phyloP scores from a whole-genome alignment of 2,113 vertebrate genomes.

The Panurus biarmicus region DNA sequence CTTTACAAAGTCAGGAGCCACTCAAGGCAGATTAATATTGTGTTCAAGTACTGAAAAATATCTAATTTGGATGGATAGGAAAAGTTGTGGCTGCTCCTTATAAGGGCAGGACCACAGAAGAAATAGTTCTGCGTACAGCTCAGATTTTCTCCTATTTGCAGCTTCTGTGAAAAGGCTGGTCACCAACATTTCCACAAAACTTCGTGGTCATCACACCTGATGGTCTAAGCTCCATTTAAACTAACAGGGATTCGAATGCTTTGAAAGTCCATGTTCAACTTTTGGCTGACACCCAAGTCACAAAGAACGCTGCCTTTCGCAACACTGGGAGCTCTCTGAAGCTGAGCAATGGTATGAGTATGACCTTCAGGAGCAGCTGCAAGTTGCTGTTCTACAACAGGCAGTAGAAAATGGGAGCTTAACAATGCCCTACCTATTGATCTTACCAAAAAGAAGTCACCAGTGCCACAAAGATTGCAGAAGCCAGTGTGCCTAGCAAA shows the following conservation, averaged over 20 bases:
- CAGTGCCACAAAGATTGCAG: neutral
- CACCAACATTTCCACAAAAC: neutral
- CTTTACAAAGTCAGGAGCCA: neutral
- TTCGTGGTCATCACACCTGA: neutral
- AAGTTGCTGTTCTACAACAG: neutral
- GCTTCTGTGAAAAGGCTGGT: neutral
- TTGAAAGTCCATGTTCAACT: neutral
- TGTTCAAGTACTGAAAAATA: neutral
- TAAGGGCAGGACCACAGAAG: neutral
- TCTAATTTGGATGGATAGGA: neutral
- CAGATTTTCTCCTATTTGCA: neutral
- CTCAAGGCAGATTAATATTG: neutral
- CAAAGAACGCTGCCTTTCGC: neutral
- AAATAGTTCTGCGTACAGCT: neutral
- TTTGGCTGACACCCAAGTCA: neutral
- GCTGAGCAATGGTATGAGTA: neutral
- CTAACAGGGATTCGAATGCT: fast-evolving
- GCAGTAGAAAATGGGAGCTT: neutral
- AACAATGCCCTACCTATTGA: neutral
- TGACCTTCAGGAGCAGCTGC: neutral
- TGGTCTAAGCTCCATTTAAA: neutral
- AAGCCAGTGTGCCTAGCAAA: neutral
- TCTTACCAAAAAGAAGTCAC: neutral
- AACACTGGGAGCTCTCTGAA: neutral
- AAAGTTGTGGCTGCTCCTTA: neutral